Evolutionary conservation across 2,797 vertebrate genomes (phyloP).

Genomic region (Eptatretus atami): DNA sequence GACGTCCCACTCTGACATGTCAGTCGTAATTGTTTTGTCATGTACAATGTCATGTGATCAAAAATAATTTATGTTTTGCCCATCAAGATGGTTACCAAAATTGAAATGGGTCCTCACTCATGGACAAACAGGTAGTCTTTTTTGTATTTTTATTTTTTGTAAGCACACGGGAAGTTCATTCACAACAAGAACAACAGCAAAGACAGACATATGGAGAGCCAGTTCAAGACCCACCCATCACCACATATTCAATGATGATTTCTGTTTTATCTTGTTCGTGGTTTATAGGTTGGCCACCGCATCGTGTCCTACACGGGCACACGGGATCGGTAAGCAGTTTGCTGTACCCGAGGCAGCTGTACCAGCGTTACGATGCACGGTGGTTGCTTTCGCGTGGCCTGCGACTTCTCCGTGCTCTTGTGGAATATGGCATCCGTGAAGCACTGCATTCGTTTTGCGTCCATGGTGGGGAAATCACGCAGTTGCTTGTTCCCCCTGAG

Average conservation of each 20-base stretch:
- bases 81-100: too few relatives aligned
- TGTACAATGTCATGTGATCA: too few relatives aligned
- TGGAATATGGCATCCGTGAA: constrained; percentile 93
- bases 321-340: constrained; percentile 69
- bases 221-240: too few relatives aligned
- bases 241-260: too few relatives aligned
- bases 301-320: constrained; percentile 58
- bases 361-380: constrained; percentile 60
- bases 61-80: too few relatives aligned
- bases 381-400: constrained; percentile 58
- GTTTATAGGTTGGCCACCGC: constrained; percentile 63
- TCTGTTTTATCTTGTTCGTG: background rate
- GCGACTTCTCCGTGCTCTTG: constrained; percentile 77
- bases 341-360: constrained; percentile 73
- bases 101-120: too few relatives aligned
- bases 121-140: too few relatives aligned
- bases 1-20: too few relatives aligned
- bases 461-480: constrained; percentile 74
- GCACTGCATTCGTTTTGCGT: constrained; percentile 95
- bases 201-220: background rate
- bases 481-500: constrained; percentile 63
- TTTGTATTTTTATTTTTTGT: too few relatives aligned
- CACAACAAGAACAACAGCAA: background rate
- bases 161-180: too few relatives aligned
- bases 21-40: too few relatives aligned